Evolutionary conservation across 2,797 vertebrate genomes (phyloP).

Genomic region (Triplophysa bombifrons): DNA sequence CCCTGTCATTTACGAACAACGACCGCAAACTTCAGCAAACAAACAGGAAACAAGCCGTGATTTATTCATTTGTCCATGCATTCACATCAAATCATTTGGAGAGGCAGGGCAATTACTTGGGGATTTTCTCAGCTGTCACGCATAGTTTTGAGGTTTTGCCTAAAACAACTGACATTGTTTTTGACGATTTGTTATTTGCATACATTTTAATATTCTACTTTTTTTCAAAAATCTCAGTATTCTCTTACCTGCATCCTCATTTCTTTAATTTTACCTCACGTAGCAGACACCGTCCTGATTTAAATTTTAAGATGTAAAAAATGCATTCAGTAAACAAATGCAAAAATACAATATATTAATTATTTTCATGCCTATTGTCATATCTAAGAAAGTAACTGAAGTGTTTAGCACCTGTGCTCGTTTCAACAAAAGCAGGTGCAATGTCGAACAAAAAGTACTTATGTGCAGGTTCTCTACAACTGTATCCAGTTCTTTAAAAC

Average conservation of each 20-base stretch:
- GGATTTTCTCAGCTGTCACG: conserved; percentile 34
- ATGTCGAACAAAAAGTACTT: no score
- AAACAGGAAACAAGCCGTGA: conserved; percentile 47
- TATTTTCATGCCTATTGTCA: neutral
- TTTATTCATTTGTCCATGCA: conserved; percentile 52
- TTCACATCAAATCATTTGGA: conserved; percentile 46
- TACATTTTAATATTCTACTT: conserved; percentile 3
- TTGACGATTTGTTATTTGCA: neutral
- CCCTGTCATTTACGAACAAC: conserved; percentile 33
- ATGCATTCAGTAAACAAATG: neutral
- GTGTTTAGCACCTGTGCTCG: neutral
- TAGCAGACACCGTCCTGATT: no score
- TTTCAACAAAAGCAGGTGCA: neutral
- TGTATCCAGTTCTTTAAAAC: no score
- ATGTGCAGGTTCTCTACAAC: no score
- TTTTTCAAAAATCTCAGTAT: conserved; percentile 2
- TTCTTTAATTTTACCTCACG: neutral
- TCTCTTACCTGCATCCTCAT: neutral
- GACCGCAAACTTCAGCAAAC: conserved; percentile 32
- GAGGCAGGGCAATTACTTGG: conserved; percentile 35
- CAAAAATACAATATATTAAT: neutral
- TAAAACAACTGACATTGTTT: conserved; percentile 57
- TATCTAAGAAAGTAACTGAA: neutral
- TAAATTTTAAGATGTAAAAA: neutral
- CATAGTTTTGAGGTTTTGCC: conserved; percentile 21